These are phyloP conservation scores for Streblospio benedicti DNA, from an alignment of 1,140 invertebrate species.

Conservation along the genomic window DNA sequence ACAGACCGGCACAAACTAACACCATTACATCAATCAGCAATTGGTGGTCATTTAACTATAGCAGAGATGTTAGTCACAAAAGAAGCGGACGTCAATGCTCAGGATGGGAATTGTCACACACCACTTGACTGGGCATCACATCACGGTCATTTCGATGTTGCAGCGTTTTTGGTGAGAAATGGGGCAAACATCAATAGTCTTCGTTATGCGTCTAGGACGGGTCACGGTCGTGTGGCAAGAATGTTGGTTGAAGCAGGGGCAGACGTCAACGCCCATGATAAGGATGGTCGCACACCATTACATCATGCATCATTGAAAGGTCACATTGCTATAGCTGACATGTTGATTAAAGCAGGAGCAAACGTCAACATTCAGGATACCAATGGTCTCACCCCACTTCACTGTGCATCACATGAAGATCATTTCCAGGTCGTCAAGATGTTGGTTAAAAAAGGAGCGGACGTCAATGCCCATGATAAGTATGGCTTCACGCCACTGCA, in stretches of 20 bases:
- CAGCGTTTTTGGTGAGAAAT: conserved; percentile 7
- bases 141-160: conserved; percentile 12
- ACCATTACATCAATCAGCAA: conserved; percentile 12
- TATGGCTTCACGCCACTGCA: conserved; percentile 18
- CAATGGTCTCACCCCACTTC: conserved; percentile 10
- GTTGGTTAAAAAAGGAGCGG: conserved; percentile 16
- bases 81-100: conserved; percentile 3
- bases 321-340: conserved; percentile 14
- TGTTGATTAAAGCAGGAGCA: conserved; percentile 7
- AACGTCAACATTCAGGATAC: conserved; percentile 9
- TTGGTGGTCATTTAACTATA: not conserved
- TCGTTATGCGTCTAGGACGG: conserved; percentile 15
- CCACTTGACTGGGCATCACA: conserved; percentile 16
- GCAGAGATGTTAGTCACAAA: conserved; percentile 7
- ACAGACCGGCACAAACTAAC: conserved; percentile 8
- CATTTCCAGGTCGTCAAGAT: conserved; percentile 17
- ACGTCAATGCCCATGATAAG: conserved; percentile 9
- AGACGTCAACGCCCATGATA: conserved; percentile 5
- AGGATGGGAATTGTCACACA: conserved; percentile 10
- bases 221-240: conserved; percentile 12
- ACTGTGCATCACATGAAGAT: conserved; percentile 12
- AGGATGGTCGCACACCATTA: conserved; percentile 1
- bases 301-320: conserved; percentile 17
- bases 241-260: conserved; percentile 10
- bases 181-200: conserved; percentile 14